Conservation (phyloP, 1,140 invertebrate genomes). For the Limonius californicus region DNA sequence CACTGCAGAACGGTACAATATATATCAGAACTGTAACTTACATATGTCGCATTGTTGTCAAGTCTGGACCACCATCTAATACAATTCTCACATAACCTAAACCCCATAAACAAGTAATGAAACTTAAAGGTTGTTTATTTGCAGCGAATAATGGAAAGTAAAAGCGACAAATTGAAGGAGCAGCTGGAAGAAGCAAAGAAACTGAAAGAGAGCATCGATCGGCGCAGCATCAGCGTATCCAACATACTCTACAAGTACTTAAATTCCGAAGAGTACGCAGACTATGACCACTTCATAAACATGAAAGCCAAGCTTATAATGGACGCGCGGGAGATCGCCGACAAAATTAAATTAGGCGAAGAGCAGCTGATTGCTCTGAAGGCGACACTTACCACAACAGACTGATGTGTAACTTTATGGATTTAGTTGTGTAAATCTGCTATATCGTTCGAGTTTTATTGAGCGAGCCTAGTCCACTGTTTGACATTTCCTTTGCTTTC, state of each 20-base stretch:
- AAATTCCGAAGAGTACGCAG: constrained; percentile 69
- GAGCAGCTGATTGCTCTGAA: constrained; percentile 75
- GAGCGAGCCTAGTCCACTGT: constrained; percentile 41
- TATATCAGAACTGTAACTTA: no score
- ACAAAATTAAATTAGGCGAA: constrained; percentile 83
- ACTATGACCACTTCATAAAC: constrained; percentile 85
- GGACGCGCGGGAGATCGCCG: constrained; percentile 78
- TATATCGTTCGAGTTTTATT: constrained; percentile 37
- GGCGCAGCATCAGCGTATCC: constrained; percentile 71
- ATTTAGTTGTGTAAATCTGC: constrained; percentile 16
- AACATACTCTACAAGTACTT: constrained; percentile 73
- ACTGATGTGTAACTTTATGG: constrained; percentile 30
- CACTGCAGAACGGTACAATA: no score
- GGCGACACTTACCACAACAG: constrained; percentile 56
- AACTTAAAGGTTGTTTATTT: constrained; percentile 38
- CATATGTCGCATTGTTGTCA: no score
- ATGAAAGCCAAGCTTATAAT: constrained; percentile 90
- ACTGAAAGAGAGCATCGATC: constrained; percentile 80
- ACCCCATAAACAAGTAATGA: no score
- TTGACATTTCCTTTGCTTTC: constrained; percentile 35
- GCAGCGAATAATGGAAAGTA: constrained; percentile 73
- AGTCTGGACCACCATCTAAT: no score
- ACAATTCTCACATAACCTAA: no score
- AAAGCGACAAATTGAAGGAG: constrained; percentile 72
- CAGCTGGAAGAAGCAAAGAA: constrained; percentile 83